A percentile compares a stretch with the other conserved stretches of the same genome.
Evolutionary conservation across 2,797 vertebrate species (phyloP).

Genomic region (Poeciliopsis infans): DNA sequence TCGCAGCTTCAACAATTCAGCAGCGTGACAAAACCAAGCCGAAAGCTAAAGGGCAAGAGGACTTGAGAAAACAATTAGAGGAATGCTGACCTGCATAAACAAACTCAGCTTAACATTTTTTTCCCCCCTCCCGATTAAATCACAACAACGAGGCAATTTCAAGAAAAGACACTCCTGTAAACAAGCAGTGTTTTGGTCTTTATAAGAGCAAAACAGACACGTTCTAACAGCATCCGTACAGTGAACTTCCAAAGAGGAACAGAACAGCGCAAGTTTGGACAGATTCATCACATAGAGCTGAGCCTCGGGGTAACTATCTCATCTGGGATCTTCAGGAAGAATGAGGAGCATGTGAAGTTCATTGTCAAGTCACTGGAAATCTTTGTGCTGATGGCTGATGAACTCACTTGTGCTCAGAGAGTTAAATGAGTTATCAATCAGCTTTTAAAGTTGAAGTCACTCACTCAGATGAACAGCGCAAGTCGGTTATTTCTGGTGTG

Average conservation of each 20-base stretch:
- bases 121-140: slow-evolving; percentile 38
- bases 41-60: slow-evolving; percentile 35
- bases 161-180: slow-evolving; percentile 27
- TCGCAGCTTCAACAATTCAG: slow-evolving; percentile 58
- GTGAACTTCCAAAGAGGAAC: slow-evolving; percentile 25
- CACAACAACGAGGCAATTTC: slow-evolving; percentile 32
- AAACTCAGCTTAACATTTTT: slow-evolving; percentile 36
- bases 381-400: slow-evolving; percentile 18
- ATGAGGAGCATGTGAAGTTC: slow-evolving; percentile 17
- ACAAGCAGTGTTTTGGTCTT: slow-evolving; percentile 32
- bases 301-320: slow-evolving; percentile 5
- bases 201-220: slow-evolving; percentile 11
- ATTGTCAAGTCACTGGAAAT: background rate
- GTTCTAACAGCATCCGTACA: slow-evolving; percentile 23
- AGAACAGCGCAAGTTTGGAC: slow-evolving; percentile 31
- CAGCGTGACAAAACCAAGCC: slow-evolving; percentile 57
- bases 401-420: background rate
- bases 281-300: slow-evolving; percentile 12
- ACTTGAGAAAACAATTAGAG: slow-evolving; percentile 32
- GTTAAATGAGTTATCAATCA: slow-evolving; percentile 9
- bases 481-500: slow-evolving; percentile 28
- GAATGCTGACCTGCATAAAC: slow-evolving; percentile 36
- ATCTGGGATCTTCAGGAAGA: slow-evolving; percentile 2
- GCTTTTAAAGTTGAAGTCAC: slow-evolving; percentile 22
- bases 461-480: slow-evolving; percentile 26